These are phyloP conservation scores for Drosophila prolongata DNA, from an alignment of 2,888 invertebrate genomes.

Conservation along the genomic window DNA sequence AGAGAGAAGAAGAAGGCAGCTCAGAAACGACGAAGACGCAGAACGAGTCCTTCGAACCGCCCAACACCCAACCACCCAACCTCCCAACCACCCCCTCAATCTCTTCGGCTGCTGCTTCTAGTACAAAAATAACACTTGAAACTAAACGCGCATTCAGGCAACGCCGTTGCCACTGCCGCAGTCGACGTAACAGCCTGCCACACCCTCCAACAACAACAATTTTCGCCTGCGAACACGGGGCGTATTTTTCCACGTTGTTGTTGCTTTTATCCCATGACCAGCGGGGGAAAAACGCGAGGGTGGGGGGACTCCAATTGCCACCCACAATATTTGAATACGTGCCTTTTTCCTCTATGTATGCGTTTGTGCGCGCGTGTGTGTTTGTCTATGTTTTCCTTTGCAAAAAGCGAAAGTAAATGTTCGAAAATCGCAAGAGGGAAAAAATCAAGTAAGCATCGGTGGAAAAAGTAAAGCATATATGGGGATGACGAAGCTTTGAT, in stretches of 20 bases:
- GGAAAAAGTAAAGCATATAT: slow-evolving; percentile 13
- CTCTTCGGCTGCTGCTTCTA: slow-evolving; percentile 56
- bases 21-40: slow-evolving; percentile 5
- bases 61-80: slow-evolving; percentile 4
- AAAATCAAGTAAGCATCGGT: slow-evolving; percentile 74
- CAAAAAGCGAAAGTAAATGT: slow-evolving; percentile 79
- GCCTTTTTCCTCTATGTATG: slow-evolving; percentile 20
- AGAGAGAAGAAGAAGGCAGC: slow-evolving; percentile 41
- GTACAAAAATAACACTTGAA: slow-evolving; percentile 80
- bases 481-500: slow-evolving; percentile 18
- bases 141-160: slow-evolving; percentile 77
- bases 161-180: slow-evolving; percentile 44
- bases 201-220: slow-evolving; percentile 64
- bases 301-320: slow-evolving; percentile 1
- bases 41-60: slow-evolving; percentile 31
- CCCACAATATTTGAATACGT: slow-evolving; percentile 67
- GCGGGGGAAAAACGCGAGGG: not conserved
- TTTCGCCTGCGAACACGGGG: slow-evolving; percentile 76
- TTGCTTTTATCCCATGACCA: slow-evolving; percentile 17
- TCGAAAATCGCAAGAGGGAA: slow-evolving; percentile 79
- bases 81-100: slow-evolving; percentile 12
- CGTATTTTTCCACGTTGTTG: slow-evolving; percentile 35
- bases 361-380: slow-evolving; percentile 44
- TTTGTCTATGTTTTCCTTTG: slow-evolving; percentile 72
- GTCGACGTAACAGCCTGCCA: slow-evolving; percentile 44